Percentiles rank a stretch among this genome's conserved stretches.
These are phyloP conservation scores for Rousettus madagascariensis DNA, from an alignment of 2,797 vertebrate species.

Conservation along the genomic window DNA sequence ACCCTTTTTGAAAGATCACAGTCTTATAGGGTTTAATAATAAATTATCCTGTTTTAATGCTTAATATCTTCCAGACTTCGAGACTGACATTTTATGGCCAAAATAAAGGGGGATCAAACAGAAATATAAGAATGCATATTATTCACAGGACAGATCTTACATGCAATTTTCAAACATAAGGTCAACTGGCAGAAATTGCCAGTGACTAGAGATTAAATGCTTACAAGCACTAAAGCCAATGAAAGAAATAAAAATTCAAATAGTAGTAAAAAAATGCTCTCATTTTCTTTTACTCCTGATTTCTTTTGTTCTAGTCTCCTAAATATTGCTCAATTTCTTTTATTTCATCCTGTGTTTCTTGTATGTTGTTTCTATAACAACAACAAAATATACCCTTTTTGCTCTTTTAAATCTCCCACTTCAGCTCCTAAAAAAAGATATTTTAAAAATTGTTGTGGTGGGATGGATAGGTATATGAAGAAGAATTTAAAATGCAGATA, in stretches of 20 bases:
- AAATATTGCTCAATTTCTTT: not conserved
- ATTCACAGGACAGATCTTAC: not conserved
- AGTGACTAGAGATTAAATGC: not conserved
- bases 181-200: not conserved
- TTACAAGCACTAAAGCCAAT: not conserved
- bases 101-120: constrained; percentile 40
- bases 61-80: constrained; percentile 47
- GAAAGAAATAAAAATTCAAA: not conserved
- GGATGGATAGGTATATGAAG: not conserved
- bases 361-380: not conserved
- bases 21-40: not conserved
- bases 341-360: not conserved
- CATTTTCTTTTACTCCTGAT: not conserved
- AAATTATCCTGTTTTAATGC: constrained; percentile 41
- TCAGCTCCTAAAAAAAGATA: not conserved
- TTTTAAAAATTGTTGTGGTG: not conserved
- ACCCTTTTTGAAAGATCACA: constrained; percentile 4
- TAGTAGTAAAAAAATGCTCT: not conserved
- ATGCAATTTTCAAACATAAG: constrained; percentile 15
- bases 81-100: constrained; percentile 24
- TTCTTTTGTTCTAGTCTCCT: not conserved
- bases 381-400: not conserved
- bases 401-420: constrained; percentile 40
- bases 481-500: not conserved
- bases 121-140: not conserved